These are phyloP conservation scores for Microcebus ravelobensis DNA, from an alignment of 2,113 vertebrate genomes.

Conservation along the genomic window DNA sequence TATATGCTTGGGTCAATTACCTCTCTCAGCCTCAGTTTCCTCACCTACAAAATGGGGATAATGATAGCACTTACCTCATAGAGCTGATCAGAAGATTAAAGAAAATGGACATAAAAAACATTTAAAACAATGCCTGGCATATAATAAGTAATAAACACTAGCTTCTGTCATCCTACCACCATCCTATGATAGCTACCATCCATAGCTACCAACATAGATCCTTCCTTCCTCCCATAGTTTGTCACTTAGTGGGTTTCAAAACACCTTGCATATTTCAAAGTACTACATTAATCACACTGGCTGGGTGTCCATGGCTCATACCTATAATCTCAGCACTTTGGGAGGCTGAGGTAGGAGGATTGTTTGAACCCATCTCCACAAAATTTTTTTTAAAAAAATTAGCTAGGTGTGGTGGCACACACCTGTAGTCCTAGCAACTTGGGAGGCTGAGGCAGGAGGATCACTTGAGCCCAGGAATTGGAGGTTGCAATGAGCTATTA, in stretches of 20 bases:
- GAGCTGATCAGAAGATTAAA: slow-evolving; percentile 39
- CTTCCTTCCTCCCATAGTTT: background rate
- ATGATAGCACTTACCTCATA: background rate
- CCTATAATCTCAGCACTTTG: too few species aligned
- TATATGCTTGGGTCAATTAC: background rate
- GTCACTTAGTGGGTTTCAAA: background rate
- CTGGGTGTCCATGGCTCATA: too few species aligned
- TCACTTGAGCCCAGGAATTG: too few species aligned
- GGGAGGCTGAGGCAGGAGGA: too few species aligned
- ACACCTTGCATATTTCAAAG: background rate
- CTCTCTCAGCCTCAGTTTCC: slow-evolving; percentile 11
- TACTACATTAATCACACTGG: background rate
- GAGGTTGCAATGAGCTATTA: too few species aligned
- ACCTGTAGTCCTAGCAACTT: too few species aligned
- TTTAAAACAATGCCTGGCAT: background rate
- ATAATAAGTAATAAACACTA: background rate
- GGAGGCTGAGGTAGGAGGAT: too few species aligned
- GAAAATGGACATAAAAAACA: background rate
- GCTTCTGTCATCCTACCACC: background rate
- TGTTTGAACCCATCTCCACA: too few species aligned
- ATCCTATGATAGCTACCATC: background rate
- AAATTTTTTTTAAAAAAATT: too few species aligned
- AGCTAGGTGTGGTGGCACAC: too few species aligned
- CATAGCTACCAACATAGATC: background rate
- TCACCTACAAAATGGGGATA: slow-evolving; percentile 1